These are phyloP conservation scores for Antechinus flavipes DNA, from an alignment of 2,113 vertebrate species.

Conservation along the genomic window DNA sequence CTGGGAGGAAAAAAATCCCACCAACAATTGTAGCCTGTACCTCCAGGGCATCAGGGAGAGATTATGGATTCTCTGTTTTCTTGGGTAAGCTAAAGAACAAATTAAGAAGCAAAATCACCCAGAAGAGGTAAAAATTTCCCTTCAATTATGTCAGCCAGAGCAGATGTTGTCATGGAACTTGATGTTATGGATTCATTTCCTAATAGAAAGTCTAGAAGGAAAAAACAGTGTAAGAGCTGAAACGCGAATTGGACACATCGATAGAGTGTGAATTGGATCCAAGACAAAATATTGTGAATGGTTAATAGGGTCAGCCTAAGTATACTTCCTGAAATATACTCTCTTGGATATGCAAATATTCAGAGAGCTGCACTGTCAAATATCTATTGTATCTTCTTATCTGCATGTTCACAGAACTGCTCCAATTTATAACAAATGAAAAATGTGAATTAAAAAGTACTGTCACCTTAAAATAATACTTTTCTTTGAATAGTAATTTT, in stretches of 20 bases:
- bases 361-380: slow-evolving; percentile 80
- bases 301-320: slow-evolving; percentile 82
- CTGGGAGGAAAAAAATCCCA: not conserved
- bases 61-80: slow-evolving; percentile 26
- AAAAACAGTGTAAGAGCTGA: slow-evolving; percentile 71
- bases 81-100: slow-evolving; percentile 66
- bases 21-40: not conserved
- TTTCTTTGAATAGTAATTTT: slow-evolving; percentile 78
- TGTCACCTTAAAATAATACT: slow-evolving; percentile 78
- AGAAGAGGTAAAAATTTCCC: slow-evolving; percentile 67
- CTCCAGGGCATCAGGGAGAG: not conserved
- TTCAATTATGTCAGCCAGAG: slow-evolving; percentile 76
- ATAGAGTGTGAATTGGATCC: slow-evolving; percentile 80
- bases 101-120: slow-evolving; percentile 72
- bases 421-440: slow-evolving; percentile 75
- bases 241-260: slow-evolving; percentile 78
- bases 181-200: slow-evolving; percentile 79
- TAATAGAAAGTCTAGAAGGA: slow-evolving; percentile 71
- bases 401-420: slow-evolving; percentile 77
- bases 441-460: slow-evolving; percentile 77
- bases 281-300: slow-evolving; percentile 82
- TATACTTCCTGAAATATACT: slow-evolving; percentile 78
- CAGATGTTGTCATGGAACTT: slow-evolving; percentile 77
- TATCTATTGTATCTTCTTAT: slow-evolving; percentile 81
- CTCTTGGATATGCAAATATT: slow-evolving; percentile 81